Evolutionary conservation across 2,113 vertebrate genomes (phyloP), one percentile per base, ranked within the genome.

Genomic region (Tympanuchus pallidicinctus): DNA sequence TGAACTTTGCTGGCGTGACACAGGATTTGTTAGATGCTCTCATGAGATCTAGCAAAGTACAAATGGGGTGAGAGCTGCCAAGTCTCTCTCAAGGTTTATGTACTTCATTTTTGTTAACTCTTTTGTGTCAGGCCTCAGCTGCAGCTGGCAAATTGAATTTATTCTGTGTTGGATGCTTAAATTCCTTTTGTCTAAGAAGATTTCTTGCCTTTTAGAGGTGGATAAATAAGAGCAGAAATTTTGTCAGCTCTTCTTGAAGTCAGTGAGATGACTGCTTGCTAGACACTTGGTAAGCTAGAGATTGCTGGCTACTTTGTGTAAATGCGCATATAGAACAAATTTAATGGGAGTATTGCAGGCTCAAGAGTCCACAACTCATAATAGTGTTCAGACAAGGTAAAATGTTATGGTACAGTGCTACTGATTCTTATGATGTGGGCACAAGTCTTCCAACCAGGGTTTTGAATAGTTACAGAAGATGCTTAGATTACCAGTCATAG

Each of bases 1-100:
- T 91, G 86, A 88, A 72, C 63, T 30, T 2, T 86, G 88, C 78
- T 80, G 89, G 52, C 6, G 0, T 89, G 84, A 69, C 86, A n/a
- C 3, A 71, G 70, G 90, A 61, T 91, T 97, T 85, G 45, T 71
- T 63, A 72, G 92, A 90, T 80, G 32, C 48, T 91, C 79, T 89
- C 82, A 28, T 54, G 93, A 88, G 93, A 73, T 79, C 86, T 88
- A 82, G 36, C 45, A 65, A 73, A 70, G 86, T 81, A 52, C 73
- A 93, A 96, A 95, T 59, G 59, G 59, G 25, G 61, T 79, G 71
- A 70, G 64, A 74, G 48, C 48, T 74, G 77, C 90, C 60, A 78
- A 90, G 60, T 84, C n/a, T 89, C 25, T 90, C 72, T 67, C 45
- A 88, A 91, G 48, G 72, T 52, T 93, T 24, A 3, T 50, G 48